phyloP scores from a whole-genome alignment of 2,797 vertebrate species.

The Siniperca scherzeri region DNA sequence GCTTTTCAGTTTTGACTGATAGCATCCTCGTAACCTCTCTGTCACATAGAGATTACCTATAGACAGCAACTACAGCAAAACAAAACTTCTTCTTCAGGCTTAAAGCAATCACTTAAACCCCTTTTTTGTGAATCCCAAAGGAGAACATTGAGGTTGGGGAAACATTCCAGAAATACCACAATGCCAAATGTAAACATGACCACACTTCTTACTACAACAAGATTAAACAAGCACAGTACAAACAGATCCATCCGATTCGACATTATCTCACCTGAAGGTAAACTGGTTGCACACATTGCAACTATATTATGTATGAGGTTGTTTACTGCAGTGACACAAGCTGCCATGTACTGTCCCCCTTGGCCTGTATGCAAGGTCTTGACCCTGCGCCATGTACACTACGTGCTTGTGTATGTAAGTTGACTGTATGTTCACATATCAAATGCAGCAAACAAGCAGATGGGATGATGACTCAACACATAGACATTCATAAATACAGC shows the following conservation, averaged over 20 bases:
- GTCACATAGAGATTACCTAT: neutral
- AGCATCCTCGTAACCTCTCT: neutral
- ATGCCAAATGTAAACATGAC: conserved; percentile 52
- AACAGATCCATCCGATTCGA: neutral
- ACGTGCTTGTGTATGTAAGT: neutral
- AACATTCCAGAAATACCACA: conserved; percentile 67
- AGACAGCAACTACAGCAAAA: neutral
- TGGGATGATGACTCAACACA: conserved; percentile 10
- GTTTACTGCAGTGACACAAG: conserved; percentile 2
- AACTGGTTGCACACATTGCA: neutral
- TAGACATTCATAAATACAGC: neutral
- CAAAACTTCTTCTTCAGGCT: conserved; percentile 7
- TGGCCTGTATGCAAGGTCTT: conserved; percentile 4
- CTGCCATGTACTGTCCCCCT: neutral
- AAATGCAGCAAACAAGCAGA: conserved; percentile 24
- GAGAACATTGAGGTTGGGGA: neutral
- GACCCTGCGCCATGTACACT: conserved; percentile 8
- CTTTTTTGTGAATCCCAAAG: conserved; percentile 16
- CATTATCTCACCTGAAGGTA: neutral
- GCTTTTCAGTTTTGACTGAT: neutral
- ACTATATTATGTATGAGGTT: neutral
- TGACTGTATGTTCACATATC: neutral
- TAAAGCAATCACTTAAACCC: conserved; percentile 22
- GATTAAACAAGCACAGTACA: conserved; percentile 14
- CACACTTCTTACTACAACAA: conserved; percentile 16